Conservation (phyloP, 2,888 invertebrate genomes). For the Sphaerophoria rueppellii region DNA sequence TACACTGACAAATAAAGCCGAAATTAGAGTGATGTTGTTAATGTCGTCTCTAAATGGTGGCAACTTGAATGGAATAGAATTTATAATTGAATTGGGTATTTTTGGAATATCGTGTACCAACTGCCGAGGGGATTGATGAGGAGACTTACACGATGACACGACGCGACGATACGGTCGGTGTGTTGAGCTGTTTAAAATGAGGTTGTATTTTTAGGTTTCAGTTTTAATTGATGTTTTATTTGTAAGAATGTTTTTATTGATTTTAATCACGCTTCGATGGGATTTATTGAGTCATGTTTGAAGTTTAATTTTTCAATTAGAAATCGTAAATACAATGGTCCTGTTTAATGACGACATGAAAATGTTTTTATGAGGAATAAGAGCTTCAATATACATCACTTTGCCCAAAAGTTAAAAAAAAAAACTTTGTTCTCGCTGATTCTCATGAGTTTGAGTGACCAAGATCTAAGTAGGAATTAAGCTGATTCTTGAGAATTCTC, state of each 20-base stretch:
- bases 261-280: slow-evolving; percentile 2
- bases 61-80: slow-evolving; percentile 22
- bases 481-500: too few relatives aligned
- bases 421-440: too few relatives aligned
- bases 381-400: too few relatives aligned
- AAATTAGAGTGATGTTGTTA: slow-evolving; percentile 38
- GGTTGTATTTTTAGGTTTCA: not conserved
- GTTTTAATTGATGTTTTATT: slow-evolving; percentile 20
- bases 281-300: not conserved
- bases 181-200: not conserved
- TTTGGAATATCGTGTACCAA: not conserved
- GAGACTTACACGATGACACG: too few relatives aligned
- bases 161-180: too few relatives aligned
- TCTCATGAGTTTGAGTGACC: too few relatives aligned
- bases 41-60: slow-evolving; percentile 29
- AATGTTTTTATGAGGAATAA: too few relatives aligned
- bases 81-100: slow-evolving; percentile 13
- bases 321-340: too few relatives aligned
- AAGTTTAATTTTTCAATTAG: not conserved
- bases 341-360: too few relatives aligned
- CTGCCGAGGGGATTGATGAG: not conserved
- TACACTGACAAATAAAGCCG: slow-evolving; percentile 28
- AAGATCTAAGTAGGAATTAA: too few relatives aligned
- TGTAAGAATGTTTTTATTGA: slow-evolving; percentile 6
- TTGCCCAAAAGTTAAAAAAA: too few relatives aligned